phyloP scores from a whole-genome alignment of 30 jellyfish, hydroid and myxozoan species.

The Kudoa iwatai region DNA sequence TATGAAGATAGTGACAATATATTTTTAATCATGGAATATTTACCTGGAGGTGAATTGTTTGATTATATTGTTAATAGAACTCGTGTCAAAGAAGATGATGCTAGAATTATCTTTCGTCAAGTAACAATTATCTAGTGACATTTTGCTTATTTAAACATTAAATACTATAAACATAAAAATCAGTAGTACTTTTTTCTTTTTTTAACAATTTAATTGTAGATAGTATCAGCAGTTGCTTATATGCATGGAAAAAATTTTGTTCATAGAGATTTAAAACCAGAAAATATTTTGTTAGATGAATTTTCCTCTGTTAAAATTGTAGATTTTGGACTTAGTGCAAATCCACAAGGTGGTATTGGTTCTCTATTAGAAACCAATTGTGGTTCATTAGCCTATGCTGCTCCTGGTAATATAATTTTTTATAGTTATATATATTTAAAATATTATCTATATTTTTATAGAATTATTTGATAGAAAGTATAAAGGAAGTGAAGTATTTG shows the following conservation, averaged over 20 bases:
- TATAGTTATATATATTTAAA: no score
- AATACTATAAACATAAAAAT: no score
- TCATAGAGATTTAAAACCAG: slow-evolving; percentile 87
- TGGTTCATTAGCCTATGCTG: slow-evolving; percentile 94
- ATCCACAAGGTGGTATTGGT: slow-evolving; percentile 30
- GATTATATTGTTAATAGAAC: slow-evolving; percentile 57
- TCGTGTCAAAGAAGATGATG: slow-evolving; percentile 28
- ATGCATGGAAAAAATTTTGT: slow-evolving; percentile 77
- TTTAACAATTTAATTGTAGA: no score
- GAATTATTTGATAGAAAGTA: no score
- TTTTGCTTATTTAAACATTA: no score
- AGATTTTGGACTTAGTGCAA: slow-evolving; percentile 69
- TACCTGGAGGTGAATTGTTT: slow-evolving; percentile 85
- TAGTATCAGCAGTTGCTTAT: slow-evolving; percentile 54
- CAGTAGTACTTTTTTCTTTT: no score
- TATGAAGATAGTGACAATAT: slow-evolving; percentile 49
- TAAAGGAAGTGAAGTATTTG: no score
- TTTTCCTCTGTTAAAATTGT: slow-evolving; percentile 21
- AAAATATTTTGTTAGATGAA: slow-evolving; percentile 66
- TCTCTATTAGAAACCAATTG: slow-evolving; percentile 64
- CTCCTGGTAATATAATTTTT: slow-evolving; percentile 92
- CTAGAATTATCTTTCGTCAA: slow-evolving; percentile 55
- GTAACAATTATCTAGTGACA: no score
- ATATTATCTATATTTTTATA: no score
- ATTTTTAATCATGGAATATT: slow-evolving; percentile 42